Conservation (phyloP, 2,888 invertebrate species). For the Gasteruption jaculator region DNA sequence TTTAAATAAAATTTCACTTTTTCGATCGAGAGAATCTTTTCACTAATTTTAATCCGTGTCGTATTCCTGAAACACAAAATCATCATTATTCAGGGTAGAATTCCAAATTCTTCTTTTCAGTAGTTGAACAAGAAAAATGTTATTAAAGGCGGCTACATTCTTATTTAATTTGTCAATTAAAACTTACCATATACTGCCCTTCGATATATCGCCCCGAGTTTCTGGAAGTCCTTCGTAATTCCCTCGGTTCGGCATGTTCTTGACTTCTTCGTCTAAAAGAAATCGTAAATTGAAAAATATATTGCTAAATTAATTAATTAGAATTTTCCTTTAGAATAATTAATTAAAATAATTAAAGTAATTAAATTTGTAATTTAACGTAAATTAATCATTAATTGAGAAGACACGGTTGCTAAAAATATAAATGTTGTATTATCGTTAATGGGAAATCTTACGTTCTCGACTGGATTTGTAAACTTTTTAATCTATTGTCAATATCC, state of each 20-base stretch:
- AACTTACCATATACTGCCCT: conserved; percentile 46
- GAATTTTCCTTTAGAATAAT: not conserved
- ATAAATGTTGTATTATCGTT: not conserved
- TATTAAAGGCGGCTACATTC: not conserved
- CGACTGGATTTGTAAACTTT: conserved; percentile 43
- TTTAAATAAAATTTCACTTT: no score
- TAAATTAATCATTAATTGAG: not conserved
- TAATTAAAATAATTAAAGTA: conserved; percentile 1
- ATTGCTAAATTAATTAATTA: conserved; percentile 2
- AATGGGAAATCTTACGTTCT: conserved; percentile 34
- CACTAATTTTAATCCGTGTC: conserved; percentile 37
- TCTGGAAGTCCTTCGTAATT: conserved; percentile 43
- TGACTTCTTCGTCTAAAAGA: conserved; percentile 34
- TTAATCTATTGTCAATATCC: conserved; percentile 43
- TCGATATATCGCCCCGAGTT: conserved; percentile 45
- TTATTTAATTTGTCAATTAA: not conserved
- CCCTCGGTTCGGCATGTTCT: conserved; percentile 37
- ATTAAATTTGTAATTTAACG: not conserved
- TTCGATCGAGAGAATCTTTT: no score
- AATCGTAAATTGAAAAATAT: conserved; percentile 14
- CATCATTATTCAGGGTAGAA: conserved; percentile 8
- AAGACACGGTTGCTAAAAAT: conserved; percentile 16
- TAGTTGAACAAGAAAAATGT: not conserved
- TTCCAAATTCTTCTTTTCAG: conserved; percentile 4
- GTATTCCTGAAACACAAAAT: conserved; percentile 33